phyloP scores from a whole-genome alignment of 2,888 invertebrate genomes.

The Erebia aethiops region DNA sequence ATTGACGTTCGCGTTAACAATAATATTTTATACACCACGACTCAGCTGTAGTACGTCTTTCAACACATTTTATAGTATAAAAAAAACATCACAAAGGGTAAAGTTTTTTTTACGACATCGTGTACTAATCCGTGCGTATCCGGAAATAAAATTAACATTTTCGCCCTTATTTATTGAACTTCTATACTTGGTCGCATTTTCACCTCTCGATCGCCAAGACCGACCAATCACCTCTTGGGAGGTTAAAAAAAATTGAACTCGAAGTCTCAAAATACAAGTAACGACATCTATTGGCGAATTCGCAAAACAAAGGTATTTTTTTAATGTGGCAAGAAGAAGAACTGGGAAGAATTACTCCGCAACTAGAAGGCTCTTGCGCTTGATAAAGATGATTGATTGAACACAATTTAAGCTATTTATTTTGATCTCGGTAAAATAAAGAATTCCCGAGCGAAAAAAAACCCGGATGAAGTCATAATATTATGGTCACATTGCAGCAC shows the following conservation, averaged over 20 bases:
- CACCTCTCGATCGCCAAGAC: conserved; percentile 35
- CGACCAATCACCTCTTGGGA: conserved; percentile 58
- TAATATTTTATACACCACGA: conserved; percentile 26
- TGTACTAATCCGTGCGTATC: conserved; percentile 26
- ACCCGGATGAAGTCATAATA: no score
- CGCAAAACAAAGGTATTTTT: not conserved
- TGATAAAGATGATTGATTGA: no score
- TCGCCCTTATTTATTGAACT: conserved; percentile 59
- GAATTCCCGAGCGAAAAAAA: no score
- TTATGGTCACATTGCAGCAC: no score
- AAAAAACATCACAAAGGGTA: conserved; percentile 35
- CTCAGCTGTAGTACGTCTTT: conserved; percentile 40
- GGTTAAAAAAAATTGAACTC: conserved; percentile 27
- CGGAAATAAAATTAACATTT: conserved; percentile 44
- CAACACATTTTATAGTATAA: conserved; percentile 33
- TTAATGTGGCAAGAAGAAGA: no score
- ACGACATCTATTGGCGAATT: conserved; percentile 34
- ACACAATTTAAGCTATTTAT: no score
- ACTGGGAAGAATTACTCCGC: no score
- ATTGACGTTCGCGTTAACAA: conserved; percentile 29
- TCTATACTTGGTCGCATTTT: conserved; percentile 57
- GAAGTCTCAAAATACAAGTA: conserved; percentile 33
- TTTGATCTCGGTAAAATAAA: no score
- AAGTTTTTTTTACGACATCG: conserved; percentile 42
- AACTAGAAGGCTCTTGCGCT: no score